Evolutionary conservation across 2,888 invertebrate genomes (phyloP).

Genomic region (Acrobasis repandana): DNA sequence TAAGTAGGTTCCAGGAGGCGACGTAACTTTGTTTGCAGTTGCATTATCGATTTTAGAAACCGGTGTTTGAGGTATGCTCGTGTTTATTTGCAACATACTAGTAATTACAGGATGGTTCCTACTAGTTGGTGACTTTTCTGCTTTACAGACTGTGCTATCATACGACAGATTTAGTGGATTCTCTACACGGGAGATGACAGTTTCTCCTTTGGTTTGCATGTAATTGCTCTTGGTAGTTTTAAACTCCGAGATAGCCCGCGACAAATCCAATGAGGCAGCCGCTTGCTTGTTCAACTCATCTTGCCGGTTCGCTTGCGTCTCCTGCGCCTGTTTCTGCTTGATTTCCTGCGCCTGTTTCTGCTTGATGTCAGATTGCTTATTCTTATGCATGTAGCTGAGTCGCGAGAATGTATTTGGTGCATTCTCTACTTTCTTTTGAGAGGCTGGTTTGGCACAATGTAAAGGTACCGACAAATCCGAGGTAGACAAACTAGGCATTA

Average conservation of each 20-base stretch:
- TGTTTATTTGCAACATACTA: conserved; percentile 29
- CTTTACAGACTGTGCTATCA: conserved; percentile 23
- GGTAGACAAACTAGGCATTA: conserved; percentile 37
- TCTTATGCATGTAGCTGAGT: conserved; percentile 71
- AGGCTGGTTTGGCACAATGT: conserved; percentile 57
- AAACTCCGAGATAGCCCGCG: conserved; percentile 32
- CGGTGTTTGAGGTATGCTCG: conserved; percentile 7
- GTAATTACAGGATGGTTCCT: conserved; percentile 29
- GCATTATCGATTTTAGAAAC: conserved; percentile 13
- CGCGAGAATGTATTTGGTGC: conserved; percentile 71
- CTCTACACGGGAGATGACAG: conserved; percentile 25
- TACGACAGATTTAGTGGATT: conserved; percentile 21
- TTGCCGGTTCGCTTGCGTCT: conserved; percentile 32
- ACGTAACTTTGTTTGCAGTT: neutral
- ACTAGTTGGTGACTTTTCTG: conserved; percentile 18
- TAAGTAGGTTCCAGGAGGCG: conserved; percentile 29
- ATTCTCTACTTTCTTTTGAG: conserved; percentile 56
- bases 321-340: conserved; percentile 42
- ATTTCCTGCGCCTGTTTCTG: conserved; percentile 38
- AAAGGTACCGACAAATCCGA: conserved; percentile 38
- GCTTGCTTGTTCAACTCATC: conserved; percentile 29
- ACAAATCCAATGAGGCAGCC: conserved; percentile 27
- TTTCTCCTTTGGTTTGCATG: conserved; percentile 26
- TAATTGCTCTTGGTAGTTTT: conserved; percentile 29
- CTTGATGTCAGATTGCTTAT: conserved; percentile 56